Percentiles rank a stretch among this genome's conserved stretches.
Evolutionary conservation across 1,140 invertebrate genomes (phyloP).

Genomic region (Ladona fulva): DNA sequence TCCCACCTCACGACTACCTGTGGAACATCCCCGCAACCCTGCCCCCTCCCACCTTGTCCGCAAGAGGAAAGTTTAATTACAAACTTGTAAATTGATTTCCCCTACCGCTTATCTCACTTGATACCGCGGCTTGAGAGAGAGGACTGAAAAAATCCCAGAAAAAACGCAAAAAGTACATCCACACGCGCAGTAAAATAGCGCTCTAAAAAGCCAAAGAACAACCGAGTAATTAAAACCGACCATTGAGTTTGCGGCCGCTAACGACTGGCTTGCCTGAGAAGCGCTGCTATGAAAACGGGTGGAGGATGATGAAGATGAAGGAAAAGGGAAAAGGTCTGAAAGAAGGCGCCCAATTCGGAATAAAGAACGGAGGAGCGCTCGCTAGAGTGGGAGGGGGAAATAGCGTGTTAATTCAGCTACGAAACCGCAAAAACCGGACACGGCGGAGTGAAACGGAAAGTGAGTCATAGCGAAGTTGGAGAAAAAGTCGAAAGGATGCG

Average conservation of each 20-base stretch:
- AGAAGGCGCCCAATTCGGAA: too few species aligned
- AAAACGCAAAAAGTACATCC: neutral
- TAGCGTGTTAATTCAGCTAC: too few species aligned
- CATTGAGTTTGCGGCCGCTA: neutral
- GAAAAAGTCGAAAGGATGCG: too few species aligned
- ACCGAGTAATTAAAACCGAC: neutral
- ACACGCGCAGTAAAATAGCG: neutral
- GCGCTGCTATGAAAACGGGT: neutral
- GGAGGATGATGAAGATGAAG: neutral
- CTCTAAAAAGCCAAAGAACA: neutral
- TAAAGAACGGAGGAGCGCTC: too few species aligned
- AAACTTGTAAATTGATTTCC: constrained; percentile 4
- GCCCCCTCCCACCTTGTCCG: too few species aligned
- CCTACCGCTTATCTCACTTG: neutral
- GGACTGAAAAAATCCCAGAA: neutral
- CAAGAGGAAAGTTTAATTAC: neutral
- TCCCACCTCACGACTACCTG: neutral
- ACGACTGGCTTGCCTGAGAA: neutral
- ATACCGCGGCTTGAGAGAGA: neutral
- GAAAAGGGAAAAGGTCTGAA: too few species aligned
- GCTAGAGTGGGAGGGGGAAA: too few species aligned
- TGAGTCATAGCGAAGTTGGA: too few species aligned
- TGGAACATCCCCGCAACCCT: neutral
- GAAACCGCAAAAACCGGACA: too few species aligned
- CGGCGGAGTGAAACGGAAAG: too few species aligned